Base-by-base conservation (phyloP, 2,113 vertebrate species). In the Mormyrus lacerda region DNA sequence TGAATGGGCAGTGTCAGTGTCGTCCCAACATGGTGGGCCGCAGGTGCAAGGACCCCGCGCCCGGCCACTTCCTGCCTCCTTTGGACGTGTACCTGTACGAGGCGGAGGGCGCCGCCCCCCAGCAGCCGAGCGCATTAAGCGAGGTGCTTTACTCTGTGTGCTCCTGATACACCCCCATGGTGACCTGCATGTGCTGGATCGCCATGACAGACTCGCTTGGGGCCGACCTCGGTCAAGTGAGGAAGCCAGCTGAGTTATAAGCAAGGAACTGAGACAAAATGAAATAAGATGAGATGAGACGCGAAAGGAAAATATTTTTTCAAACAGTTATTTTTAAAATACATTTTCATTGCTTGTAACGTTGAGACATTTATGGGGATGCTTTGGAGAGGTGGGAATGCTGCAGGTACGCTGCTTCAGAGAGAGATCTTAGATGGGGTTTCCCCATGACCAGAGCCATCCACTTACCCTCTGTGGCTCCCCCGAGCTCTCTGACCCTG, bases 31-130 rank as follows among this genome's bases (percentile, higher is more conserved):
- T 98, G 24, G 88, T 94, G 53, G 95, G 96, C 48, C 96, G 84
- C 2, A 94, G 92, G 87, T 98, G 97, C 94, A 94, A 94, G 0
- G 93, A 97, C 17, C 96, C 97, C 0, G 95, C 95, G 0, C 91
- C 93, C 0, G 96, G 96, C 0, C 93, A 96, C 92, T 98, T 97
- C 94, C 96, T 98, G 87, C 92, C 96, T 47, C 90, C 94, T 1
- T 91, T 98, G 89, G 96, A 97, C 93, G 97, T 97, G 93, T 97
- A 97, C 76, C 93, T 98, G 76, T 98, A 96, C 61, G 97, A 98
- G 94, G 97, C 97, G 8, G 97, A 98, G 90, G 93, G 95, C 4
- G 95, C 97, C 21, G 89, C 82, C 0, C 93, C 94, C 0, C 93
- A 97, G 85, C 61, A 92, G 51, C 92, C 89, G 88, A 82, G 21